Base-by-base conservation (phyloP, 23 tunicate genomes). In the Corella eumyota region DNA sequence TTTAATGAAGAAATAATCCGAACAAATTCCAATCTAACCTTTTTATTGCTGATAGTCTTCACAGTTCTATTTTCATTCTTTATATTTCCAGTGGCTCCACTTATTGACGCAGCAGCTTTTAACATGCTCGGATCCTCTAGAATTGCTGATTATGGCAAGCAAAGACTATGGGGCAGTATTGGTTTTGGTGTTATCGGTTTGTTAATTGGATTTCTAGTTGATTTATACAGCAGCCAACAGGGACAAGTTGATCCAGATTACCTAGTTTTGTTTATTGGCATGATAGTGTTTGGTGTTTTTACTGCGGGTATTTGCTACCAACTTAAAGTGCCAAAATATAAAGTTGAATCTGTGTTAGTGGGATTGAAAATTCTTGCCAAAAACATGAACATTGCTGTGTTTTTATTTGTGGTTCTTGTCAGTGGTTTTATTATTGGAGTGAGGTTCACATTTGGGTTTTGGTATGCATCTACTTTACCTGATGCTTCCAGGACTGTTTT, bases 111-210 rank as follows among this genome's bases (percentile, higher is more conserved):
- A 45, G 64, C 86, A 1, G 57, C 85, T 4, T 54, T 86, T 67
- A 54, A 86, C 32, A 78, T 69, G 29, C 59, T 86, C 6, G 95
- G 81, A 25, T 30, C 45, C 0, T 59, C 40, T 25, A 46, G 69
- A n/a, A 36, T 72, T 28, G 53, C 54, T 34, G 6, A 54, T 37
- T 86, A 45, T 65, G 95, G 95, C 19, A 53, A 30, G 71, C 95
- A 86, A 48, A 47, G 95, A 32, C 52, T 86, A 25, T 86, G 81
- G 81, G 95, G 95, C 0, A 66, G 86, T 13, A 55, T 86, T 32
- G 90, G 80, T 23, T 86, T 77, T 50, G 95, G 95, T 13, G 24
- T 71, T 29, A 66, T 73, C 29, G 86, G 71, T 24, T 56, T 86
- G 15, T 48, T 46, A 3, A 45, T 45, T 60, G 85, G 85, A 17